phyloP scores from a whole-genome alignment of 1,140 invertebrate genomes.

The Geopemphigus sp. region DNA sequence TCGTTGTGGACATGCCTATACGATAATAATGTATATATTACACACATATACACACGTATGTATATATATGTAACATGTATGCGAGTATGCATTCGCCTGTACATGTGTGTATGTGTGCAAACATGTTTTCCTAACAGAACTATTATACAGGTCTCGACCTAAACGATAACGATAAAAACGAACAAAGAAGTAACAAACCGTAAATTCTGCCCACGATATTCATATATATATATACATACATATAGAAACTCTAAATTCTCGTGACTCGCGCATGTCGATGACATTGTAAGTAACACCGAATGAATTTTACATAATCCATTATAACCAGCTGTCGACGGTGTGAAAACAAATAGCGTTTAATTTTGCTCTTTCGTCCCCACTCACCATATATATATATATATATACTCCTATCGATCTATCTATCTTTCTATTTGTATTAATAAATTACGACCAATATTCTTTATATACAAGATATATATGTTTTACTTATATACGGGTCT shows the following conservation, averaged over 20 bases:
- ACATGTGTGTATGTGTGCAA: not conserved
- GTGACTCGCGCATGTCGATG: slow-evolving; percentile 14
- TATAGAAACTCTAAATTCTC: slow-evolving; percentile 32
- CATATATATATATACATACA: too few relatives aligned
- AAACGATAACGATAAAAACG: slow-evolving; percentile 32
- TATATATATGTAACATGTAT: not conserved
- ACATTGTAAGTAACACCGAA: slow-evolving; percentile 36
- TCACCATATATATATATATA: too few relatives aligned
- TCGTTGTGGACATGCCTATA: too few relatives aligned
- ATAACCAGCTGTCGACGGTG: not conserved
- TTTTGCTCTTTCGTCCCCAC: not conserved
- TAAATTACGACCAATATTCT: too few relatives aligned
- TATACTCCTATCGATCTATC: too few relatives aligned
- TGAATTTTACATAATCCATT: slow-evolving; percentile 25
- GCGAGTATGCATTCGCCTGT: not conserved
- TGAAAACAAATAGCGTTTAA: slow-evolving; percentile 17
- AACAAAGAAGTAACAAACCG: slow-evolving; percentile 38
- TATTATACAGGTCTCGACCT: slow-evolving; percentile 32
- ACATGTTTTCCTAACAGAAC: slow-evolving; percentile 26
- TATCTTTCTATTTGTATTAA: too few relatives aligned
- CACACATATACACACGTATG: not conserved
- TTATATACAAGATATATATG: too few relatives aligned
- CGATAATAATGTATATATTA: not conserved
- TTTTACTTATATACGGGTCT: too few relatives aligned
- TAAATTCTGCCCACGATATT: slow-evolving; percentile 31